Base-by-base conservation (phyloP, 2,888 invertebrate genomes). In the Ophioninae sp. region DNA sequence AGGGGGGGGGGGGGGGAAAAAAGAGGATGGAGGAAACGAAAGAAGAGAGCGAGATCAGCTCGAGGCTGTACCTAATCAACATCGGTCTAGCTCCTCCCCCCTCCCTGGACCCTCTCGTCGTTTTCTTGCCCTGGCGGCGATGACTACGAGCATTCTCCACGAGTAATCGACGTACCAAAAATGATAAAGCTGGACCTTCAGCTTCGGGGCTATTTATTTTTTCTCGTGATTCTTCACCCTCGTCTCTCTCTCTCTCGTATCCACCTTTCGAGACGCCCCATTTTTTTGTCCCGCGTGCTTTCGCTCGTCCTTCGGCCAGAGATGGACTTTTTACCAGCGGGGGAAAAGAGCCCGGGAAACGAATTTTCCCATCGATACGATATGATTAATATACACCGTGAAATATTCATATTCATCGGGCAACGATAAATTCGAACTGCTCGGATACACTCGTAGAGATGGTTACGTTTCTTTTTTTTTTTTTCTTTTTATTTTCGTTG, bases 21-120 rank as follows among this genome's bases (percentile, higher is more conserved):
- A 86, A 86, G 85, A 76, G 83, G 82, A 84, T 72, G 81, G 39
- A 78, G 72, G 51, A 39, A 81, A 63, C 75, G 80, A 86, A 78
- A 76, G 85, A 78, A 85, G 83, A 82, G 85, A 79, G 73, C 82
- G 82, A 85, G 83, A 83, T 81, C 81, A 83, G 88, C 89, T 90
- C 75, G 84, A 80, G 89, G 89, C 90, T 86, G 69, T 81, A 84
- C 87, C 91, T 91, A 91, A 91, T 91, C 91, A 90, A 90, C 90
- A 90, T 91, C 90, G 89, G 89, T 89, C 91, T 90, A 88, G 87
- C 88, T 87, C 86, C 85, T 67, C 59, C 58, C 37, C 58, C 64
- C 63, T 20, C 64, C 68, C 74, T 30, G 30, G 30, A 3, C 30
- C 74, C 78, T 73, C 59, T 73, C 69, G 68, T 69, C 69, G 78